Evolutionary conservation across 1,140 invertebrate genomes (phyloP).

Genomic region (Odontomachus brunneus): DNA sequence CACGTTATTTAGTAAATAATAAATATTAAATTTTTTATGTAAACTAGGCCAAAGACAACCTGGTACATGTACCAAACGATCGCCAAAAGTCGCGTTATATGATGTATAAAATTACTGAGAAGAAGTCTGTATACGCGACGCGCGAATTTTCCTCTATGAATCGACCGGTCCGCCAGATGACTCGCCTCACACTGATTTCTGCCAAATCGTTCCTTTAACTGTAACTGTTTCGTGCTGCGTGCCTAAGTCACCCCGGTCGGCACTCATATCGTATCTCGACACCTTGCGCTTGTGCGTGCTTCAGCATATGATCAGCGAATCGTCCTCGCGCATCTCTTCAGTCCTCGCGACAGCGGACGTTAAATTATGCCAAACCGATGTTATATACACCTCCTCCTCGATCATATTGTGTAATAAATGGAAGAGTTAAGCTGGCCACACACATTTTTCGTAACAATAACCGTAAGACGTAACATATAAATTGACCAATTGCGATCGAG

Average conservation of each 20-base stretch:
- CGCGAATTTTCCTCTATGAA: not conserved
- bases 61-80: no score
- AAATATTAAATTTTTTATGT: no score
- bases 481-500: no score
- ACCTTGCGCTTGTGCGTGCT: conserved; percentile 55
- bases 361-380: not conserved
- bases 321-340: conserved; percentile 22
- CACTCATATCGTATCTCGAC: conserved; percentile 46
- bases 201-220: conserved; percentile 39
- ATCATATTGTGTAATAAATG: not conserved
- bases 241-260: conserved; percentile 45
- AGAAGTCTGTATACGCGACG: no score
- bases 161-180: conserved; percentile 32
- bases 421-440: no score
- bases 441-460: no score
- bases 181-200: conserved; percentile 42
- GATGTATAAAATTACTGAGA: no score
- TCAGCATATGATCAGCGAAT: conserved; percentile 49
- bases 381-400: not conserved
- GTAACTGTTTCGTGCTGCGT: conserved; percentile 3
- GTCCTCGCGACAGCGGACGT: conserved; percentile 30
- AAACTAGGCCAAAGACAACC: no score
- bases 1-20: no score
- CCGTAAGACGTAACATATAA: no score
- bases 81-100: no score